phyloP scores from a whole-genome alignment of 2,888 invertebrate species.

The Xylocampa areola region DNA sequence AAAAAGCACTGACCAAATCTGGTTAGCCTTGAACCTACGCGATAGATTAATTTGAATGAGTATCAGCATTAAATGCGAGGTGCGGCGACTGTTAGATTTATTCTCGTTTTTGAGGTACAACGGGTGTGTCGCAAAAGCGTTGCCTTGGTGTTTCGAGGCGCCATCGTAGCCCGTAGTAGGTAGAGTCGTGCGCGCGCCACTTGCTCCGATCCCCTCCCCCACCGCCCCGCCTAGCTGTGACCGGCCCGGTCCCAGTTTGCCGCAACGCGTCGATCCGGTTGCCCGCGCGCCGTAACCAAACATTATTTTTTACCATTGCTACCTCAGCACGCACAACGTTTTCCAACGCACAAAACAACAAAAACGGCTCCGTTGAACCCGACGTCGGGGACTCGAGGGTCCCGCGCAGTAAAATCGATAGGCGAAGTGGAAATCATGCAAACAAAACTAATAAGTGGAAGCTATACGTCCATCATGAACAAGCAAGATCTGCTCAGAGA shows the following conservation, averaged over 20 bases:
- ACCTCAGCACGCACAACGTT: slow-evolving; percentile 77
- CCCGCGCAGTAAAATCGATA: slow-evolving; percentile 73
- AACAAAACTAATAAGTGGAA: slow-evolving; percentile 90
- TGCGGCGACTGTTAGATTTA: slow-evolving; percentile 76
- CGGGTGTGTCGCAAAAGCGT: slow-evolving; percentile 87
- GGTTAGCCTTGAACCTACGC: slow-evolving; percentile 83
- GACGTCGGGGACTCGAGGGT: slow-evolving; percentile 75
- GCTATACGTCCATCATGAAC: slow-evolving; percentile 91
- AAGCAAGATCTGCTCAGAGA: slow-evolving; percentile 92
- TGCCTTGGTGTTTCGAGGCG: slow-evolving; percentile 86
- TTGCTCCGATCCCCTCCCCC: slow-evolving; percentile 76
- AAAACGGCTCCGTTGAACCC: slow-evolving; percentile 80
- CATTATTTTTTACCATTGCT: slow-evolving; percentile 70
- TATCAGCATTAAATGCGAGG: slow-evolving; percentile 68
- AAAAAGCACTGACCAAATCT: slow-evolving; percentile 70
- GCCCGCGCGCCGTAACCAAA: slow-evolving; percentile 77
- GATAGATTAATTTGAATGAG: slow-evolving; percentile 69
- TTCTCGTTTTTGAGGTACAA: slow-evolving; percentile 76
- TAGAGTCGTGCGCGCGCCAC: slow-evolving; percentile 87
- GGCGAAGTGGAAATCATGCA: slow-evolving; percentile 85
- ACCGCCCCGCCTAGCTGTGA: slow-evolving; percentile 75
- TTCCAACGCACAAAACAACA: slow-evolving; percentile 68
- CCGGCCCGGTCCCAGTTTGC: slow-evolving; percentile 86
- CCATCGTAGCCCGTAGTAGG: slow-evolving; percentile 86
- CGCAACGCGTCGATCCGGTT: slow-evolving; percentile 87